phyloP scores from a whole-genome alignment of 2,888 invertebrate genomes.

The Craniophora ligustri region DNA sequence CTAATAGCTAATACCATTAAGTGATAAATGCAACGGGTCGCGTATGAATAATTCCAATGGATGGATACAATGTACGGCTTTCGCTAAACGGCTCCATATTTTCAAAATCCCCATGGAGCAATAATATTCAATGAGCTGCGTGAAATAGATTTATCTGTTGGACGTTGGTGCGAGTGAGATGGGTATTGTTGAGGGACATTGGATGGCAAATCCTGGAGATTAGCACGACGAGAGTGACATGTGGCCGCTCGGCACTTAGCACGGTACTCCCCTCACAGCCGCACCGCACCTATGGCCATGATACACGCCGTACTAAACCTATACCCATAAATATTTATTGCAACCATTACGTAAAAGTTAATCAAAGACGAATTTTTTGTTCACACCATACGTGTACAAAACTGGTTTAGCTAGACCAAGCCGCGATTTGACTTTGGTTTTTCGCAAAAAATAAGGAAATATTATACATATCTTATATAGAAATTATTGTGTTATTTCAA shows the following conservation, averaged over 20 bases:
- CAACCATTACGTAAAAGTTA: conserved; percentile 49
- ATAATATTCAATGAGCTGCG: conserved; percentile 87
- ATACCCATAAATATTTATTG: conserved; percentile 69
- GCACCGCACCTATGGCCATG: conserved; percentile 61
- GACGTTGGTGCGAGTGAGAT: conserved; percentile 68
- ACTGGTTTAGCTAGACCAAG: not conserved
- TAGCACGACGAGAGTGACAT: conserved; percentile 87
- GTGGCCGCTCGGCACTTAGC: conserved; percentile 87
- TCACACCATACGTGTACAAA: conserved; percentile 35
- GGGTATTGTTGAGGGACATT: conserved; percentile 75
- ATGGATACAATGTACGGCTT: conserved; percentile 88
- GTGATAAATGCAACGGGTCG: conserved; percentile 86
- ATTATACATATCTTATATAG: no score
- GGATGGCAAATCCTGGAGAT: conserved; percentile 87
- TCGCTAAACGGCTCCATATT: conserved; percentile 88
- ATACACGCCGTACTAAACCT: conserved; percentile 61
- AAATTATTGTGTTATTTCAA: no score
- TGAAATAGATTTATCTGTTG: conserved; percentile 76
- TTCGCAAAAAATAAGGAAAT: not conserved
- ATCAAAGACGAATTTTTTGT: conserved; percentile 48
- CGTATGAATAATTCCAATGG: conserved; percentile 86
- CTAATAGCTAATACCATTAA: conserved; percentile 88
- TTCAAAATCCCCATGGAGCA: conserved; percentile 89
- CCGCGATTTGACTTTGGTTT: not conserved
- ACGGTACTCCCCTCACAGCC: conserved; percentile 64